Evolutionary conservation across 2,113 vertebrate genomes (phyloP), one percentile per base, ranked within the genome.

Genomic region (Numenius arquata): DNA sequence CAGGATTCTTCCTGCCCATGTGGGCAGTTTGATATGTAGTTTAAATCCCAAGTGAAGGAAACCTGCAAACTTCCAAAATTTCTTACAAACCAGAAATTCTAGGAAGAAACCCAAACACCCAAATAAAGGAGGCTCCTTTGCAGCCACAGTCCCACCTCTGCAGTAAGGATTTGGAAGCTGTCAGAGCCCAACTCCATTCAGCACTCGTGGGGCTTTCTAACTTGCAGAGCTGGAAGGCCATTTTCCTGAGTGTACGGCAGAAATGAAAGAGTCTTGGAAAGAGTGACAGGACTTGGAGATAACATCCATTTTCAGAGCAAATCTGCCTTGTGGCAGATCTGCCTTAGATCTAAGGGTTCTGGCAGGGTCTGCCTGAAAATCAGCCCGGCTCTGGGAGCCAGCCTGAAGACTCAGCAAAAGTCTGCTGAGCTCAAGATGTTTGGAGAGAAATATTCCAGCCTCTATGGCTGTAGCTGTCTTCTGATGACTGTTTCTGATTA

Each of bases 251-350:
- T 6, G 22, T n/a, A 36, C 34, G 66, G 52, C 47, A 88, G 77
- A 94, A 88, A 91, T 38, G 8, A 29, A 72, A 38, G 93, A 56
- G 20, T 63, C 53, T 89, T 93, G 81, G 70, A 94, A 93, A 75
- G 43, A 78, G 48, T 75, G 62, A 32, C 8, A 56, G 29, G 43
- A 30, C 34, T 88, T 75, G 66, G 71, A 79, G 23, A 40, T 36
- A 78, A 32, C 8, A 56, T 48, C 55, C 5, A 2, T 89, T 68
- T 90, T 29, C 48, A 65, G 67, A 85, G 9, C 21, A 94, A 88
- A 52, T 65, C 25, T 73, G 71, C 66, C 45, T 73, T 47, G 53
- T 83, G 62, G 85, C 62, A 88, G 30, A 65, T 74, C 58, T 95
- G 70, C 21, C 48, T 87, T 72, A 41, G 43, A 89, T 90, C 74